Conservation (phyloP, 2,888 invertebrate species). For the Xanthia togata region DNA sequence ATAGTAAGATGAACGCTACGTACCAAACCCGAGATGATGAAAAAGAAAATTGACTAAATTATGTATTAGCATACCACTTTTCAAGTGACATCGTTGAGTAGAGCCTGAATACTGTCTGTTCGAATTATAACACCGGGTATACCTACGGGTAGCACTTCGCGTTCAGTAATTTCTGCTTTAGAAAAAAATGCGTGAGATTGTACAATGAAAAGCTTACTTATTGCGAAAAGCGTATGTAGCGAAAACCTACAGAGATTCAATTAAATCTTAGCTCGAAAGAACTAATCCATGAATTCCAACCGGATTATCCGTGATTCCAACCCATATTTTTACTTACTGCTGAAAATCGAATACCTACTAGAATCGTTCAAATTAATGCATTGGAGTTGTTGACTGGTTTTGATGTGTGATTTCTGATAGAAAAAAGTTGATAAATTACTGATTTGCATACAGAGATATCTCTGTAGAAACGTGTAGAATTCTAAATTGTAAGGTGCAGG, state of each 20-base stretch:
- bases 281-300: background rate
- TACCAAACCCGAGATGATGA: conserved; percentile 14
- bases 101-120: background rate
- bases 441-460: conserved; percentile 35
- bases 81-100: background rate
- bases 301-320: background rate
- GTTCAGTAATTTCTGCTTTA: no score
- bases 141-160: background rate
- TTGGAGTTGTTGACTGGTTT: conserved; percentile 2
- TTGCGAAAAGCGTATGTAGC: background rate
- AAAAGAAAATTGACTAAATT: conserved; percentile 3
- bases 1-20: conserved; percentile 35
- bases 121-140: no score
- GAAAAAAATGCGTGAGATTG: background rate
- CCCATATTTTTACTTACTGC: no score
- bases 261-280: background rate
- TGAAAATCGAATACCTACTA: no score
- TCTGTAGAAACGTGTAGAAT: conserved; percentile 31
- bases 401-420: conserved; percentile 40
- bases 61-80: background rate
- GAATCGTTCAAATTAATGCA: conserved; percentile 2
- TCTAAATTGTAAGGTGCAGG: conserved; percentile 41
- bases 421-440: conserved; percentile 22
- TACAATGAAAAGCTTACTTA: background rate
- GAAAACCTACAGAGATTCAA: background rate